These are phyloP conservation scores for Falco cherrug DNA, from an alignment of 2,797 vertebrate species.

Conservation along the genomic window DNA sequence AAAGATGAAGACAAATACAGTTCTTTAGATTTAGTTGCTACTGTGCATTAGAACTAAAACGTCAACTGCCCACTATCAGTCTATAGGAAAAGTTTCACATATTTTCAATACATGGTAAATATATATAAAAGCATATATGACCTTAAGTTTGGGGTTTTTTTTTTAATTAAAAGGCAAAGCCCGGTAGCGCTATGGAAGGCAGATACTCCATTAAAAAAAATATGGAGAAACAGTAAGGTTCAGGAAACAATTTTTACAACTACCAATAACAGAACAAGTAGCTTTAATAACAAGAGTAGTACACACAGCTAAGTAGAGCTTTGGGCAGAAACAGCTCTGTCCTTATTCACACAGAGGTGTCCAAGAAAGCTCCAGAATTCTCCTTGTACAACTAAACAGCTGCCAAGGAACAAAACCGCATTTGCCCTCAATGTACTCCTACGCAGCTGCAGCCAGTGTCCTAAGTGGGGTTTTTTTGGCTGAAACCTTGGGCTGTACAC, in stretches of 20 bases:
- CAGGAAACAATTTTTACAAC: not conserved
- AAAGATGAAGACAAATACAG: not conserved
- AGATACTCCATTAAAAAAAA: not conserved
- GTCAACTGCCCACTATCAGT: not conserved
- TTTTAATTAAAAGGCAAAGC: not conserved
- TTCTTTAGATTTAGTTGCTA: not conserved
- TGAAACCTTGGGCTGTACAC: not conserved
- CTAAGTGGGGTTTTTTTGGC: not conserved
- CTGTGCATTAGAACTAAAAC: not conserved
- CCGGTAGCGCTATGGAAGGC: not conserved
- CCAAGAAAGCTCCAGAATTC: not conserved
- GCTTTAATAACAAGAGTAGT: not conserved
- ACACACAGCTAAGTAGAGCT: not conserved
- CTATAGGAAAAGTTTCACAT: not conserved
- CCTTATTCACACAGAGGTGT: not conserved
- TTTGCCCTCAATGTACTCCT: not conserved
- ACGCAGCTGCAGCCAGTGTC: not conserved
- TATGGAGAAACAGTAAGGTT: not conserved
- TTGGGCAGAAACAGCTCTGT: not conserved
- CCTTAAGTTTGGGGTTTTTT: not conserved
- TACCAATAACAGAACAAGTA: not conserved
- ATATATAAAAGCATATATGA: not conserved
- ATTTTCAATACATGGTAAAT: not conserved
- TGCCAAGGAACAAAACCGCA: not conserved
- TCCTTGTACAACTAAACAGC: not conserved